phyloP scores from a whole-genome alignment of 2,113 vertebrate genomes.

The Heteronetta atricapilla region DNA sequence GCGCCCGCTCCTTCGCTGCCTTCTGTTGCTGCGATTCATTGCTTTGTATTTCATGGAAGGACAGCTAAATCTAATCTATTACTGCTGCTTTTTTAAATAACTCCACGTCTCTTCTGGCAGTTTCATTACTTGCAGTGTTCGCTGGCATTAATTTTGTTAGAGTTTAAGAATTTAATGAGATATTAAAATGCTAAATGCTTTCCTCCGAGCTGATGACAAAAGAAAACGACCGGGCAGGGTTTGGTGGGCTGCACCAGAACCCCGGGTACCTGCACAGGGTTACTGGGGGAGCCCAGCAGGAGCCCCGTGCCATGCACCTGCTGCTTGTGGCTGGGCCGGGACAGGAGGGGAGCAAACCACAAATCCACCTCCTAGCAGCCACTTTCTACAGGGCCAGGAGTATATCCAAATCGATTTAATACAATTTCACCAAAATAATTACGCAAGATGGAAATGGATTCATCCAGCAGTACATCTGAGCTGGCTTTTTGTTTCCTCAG shows the following conservation, averaged over 20 bases:
- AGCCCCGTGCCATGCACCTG: no score
- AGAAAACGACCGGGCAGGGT: background rate
- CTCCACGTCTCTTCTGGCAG: background rate
- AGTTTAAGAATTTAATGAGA: background rate
- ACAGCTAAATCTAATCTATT: background rate
- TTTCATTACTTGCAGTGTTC: background rate
- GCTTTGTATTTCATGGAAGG: background rate
- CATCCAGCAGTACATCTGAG: background rate
- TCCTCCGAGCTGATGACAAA: background rate
- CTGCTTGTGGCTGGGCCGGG: no score
- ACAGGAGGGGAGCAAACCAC: background rate
- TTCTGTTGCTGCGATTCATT: background rate
- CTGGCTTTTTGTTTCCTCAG: background rate
- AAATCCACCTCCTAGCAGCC: no score
- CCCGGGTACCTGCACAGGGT: no score
- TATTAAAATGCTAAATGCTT: background rate
- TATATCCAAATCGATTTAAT: background rate
- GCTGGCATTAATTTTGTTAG: background rate
- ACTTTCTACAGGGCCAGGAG: background rate
- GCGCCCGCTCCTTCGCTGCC: accelerated
- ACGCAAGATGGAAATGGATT: background rate
- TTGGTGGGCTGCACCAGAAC: background rate
- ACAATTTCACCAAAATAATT: background rate
- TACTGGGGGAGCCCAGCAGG: no score
- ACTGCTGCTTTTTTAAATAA: background rate